These are phyloP conservation scores for Pocillopora meandrina DNA, from an alignment of 92 coral and sea anemone genomes.

Conservation along the genomic window DNA sequence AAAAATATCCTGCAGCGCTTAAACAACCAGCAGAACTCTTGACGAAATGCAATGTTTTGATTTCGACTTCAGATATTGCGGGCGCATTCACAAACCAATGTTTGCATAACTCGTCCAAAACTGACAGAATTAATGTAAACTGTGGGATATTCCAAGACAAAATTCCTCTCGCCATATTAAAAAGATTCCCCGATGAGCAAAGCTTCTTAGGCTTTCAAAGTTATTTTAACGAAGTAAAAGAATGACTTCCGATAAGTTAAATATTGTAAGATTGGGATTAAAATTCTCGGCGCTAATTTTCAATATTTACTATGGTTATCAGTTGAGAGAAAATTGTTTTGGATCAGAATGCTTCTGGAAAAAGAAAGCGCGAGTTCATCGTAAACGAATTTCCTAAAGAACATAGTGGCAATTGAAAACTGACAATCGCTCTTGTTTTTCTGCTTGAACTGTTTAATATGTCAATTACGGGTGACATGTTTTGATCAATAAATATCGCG, in stretches of 20 bases:
- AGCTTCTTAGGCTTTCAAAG: not conserved
- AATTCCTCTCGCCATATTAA: not conserved
- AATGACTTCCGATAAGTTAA: not conserved
- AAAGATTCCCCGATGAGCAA: not conserved
- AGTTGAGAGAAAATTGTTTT: not conserved
- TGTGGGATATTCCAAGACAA: too few species aligned
- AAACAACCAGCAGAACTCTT: slow-evolving; percentile 2
- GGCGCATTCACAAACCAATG: slow-evolving; percentile 13
- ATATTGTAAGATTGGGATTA: not conserved
- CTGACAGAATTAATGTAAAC: not conserved
- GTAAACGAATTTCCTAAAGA: not conserved
- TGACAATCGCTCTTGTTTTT: too few species aligned
- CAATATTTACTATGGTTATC: not conserved
- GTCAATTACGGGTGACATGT: too few species aligned
- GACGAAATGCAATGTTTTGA: slow-evolving; percentile 22
- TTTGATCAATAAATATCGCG: too few species aligned
- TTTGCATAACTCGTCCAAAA: not conserved
- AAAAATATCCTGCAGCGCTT: slow-evolving; percentile 23
- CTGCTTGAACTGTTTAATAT: too few species aligned
- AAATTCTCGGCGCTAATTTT: not conserved
- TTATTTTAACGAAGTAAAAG: too few species aligned
- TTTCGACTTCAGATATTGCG: slow-evolving; percentile 19
- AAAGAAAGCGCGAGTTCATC: not conserved
- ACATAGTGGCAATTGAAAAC: too few species aligned
- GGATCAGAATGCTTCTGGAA: not conserved